Conservation (phyloP, 2,113 vertebrate genomes). For the Oreochromis niloticus region DNA sequence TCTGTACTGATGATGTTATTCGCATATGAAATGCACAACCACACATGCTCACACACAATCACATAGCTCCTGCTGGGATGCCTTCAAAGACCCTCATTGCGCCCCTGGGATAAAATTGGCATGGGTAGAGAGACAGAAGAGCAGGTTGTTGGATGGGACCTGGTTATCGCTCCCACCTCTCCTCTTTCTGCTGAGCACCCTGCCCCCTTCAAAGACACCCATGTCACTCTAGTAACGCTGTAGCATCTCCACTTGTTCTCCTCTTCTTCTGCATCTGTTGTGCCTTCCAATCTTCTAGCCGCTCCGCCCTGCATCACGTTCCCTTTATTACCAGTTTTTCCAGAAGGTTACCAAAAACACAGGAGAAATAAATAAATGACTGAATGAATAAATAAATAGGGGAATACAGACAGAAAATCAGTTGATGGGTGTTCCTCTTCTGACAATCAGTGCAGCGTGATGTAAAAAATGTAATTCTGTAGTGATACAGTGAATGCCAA, state of each 20-base stretch:
- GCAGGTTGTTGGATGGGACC: slow-evolving; percentile 30
- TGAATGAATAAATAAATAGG: background rate
- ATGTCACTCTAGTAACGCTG: slow-evolving; percentile 29
- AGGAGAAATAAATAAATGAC: background rate
- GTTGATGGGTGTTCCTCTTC: slow-evolving; percentile 25
- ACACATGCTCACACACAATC: slow-evolving; percentile 2
- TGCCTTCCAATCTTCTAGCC: slow-evolving; percentile 13
- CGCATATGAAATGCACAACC: background rate
- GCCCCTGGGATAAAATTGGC: slow-evolving; percentile 31
- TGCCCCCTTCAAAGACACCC: slow-evolving; percentile 61
- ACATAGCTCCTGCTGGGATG: slow-evolving; percentile 42
- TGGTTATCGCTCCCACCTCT: slow-evolving; percentile 47
- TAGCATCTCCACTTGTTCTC: slow-evolving; percentile 4
- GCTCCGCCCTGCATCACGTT: background rate
- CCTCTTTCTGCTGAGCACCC: slow-evolving; percentile 16
- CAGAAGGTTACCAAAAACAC: slow-evolving; percentile 14
- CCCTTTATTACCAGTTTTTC: slow-evolving; percentile 7
- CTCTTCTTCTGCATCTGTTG: background rate
- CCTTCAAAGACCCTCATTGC: slow-evolving; percentile 59
- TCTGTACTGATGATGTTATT: background rate
- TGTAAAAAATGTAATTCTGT: slow-evolving; percentile 25
- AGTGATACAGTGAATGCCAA: slow-evolving; percentile 30
- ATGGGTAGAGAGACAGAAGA: background rate
- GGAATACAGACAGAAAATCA: slow-evolving; percentile 22
- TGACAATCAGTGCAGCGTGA: slow-evolving; percentile 38